These are phyloP conservation scores for Sinhomidia bicolor DNA, from an alignment of 2,888 invertebrate species.

Conservation along the genomic window DNA sequence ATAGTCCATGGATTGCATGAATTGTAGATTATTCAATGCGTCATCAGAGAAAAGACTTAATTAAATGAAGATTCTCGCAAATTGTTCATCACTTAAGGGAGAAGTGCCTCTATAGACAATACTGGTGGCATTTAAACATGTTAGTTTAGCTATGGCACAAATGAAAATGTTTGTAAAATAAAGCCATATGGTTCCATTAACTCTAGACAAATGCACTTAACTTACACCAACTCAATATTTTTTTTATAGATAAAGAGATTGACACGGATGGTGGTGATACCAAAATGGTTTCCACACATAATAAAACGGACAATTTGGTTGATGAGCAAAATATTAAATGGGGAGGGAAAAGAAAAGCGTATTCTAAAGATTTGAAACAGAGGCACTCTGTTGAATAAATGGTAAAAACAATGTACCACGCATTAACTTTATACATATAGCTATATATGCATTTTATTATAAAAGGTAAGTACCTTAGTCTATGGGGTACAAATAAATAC, in stretches of 20 bases:
- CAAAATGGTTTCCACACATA: slow-evolving; percentile 21
- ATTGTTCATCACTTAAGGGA: slow-evolving; percentile 24
- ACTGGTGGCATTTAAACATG: too few relatives aligned
- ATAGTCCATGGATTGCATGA: neutral
- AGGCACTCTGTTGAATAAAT: neutral
- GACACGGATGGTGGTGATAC: slow-evolving; percentile 27
- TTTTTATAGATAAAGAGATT: slow-evolving; percentile 50
- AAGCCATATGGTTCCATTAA: slow-evolving; percentile 73
- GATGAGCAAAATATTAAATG: neutral
- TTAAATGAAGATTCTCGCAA: slow-evolving; percentile 55
- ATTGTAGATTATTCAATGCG: neutral
- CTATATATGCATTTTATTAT: too few relatives aligned
- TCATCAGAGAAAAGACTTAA: neutral
- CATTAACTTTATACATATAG: too few relatives aligned
- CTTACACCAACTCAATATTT: slow-evolving; percentile 52
- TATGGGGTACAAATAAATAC: neutral
- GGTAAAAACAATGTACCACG: too few relatives aligned
- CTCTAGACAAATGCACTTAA: slow-evolving; percentile 55
- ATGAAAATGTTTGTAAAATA: slow-evolving; percentile 61
- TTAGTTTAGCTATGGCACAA: slow-evolving; percentile 44
- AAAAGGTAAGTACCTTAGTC: neutral
- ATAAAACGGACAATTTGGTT: slow-evolving; percentile 29
- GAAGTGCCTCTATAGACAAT: neutral
- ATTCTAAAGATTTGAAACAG: neutral
- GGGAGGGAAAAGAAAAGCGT: neutral